Base-by-base conservation (phyloP, 2,888 invertebrate species). In the Eupeodes latifasciatus region DNA sequence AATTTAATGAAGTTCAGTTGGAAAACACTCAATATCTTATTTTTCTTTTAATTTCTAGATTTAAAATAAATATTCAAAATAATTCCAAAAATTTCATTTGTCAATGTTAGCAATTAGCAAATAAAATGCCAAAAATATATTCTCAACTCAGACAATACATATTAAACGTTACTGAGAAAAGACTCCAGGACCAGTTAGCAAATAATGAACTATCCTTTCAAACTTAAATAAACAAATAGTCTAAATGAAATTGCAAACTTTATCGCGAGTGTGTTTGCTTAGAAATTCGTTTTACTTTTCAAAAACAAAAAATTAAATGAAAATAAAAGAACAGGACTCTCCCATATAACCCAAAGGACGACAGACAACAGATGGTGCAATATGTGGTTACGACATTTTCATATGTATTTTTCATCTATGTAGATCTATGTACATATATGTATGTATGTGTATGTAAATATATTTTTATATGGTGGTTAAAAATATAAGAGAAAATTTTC, bases 321-420 rank as follows among this genome's bases (percentile, higher is more conserved):
- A 40, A 40, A 40, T 40, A 71, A 47, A 27, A n/a, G 5, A 14
- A n/a, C 9, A 66, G 47, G 27, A 49, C 40, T 72, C 66, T 34
- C 47, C 27, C 3, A 27, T 27, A n/a, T 40, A n/a, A 16, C 27
- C 69, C 62, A 74, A 62, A 47, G 78, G 69, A 67, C 57, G 55
- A 55, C 72, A 75, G 69, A 79, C 79, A 78, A 34, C 87, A 87
- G 76, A 80, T 87, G 87, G 75, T 87, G 80, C 72, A 64, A 64
- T 71, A 62, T 83, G 59, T 83, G 79, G 79, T 83, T 49, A 76
- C 80, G 80, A 87, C 71, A 69, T 80, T 87, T 87, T 87, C 76
- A 84, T 83, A 81, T 81, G 76, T 83, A 72, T 80, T 72, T 6
- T 19, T 10, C 10, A 44, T 47, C n/a, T n/a, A n/a, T n/a, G 2